These are phyloP conservation scores for Cantharis nigra DNA, from an alignment of 2,888 invertebrate genomes.

Conservation along the genomic window DNA sequence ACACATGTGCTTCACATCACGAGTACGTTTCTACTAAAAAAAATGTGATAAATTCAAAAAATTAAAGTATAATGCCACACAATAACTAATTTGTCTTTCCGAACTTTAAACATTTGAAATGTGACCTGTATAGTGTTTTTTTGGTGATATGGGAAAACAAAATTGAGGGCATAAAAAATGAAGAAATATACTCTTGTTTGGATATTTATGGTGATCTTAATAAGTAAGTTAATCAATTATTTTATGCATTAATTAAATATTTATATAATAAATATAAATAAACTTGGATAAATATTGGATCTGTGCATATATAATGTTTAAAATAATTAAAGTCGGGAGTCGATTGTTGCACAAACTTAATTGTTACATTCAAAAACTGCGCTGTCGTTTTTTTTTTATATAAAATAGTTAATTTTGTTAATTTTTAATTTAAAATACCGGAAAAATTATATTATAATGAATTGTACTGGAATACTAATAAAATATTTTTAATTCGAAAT, in stretches of 20 bases:
- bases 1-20: conserved; percentile 30
- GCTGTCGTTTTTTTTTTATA: not conserved
- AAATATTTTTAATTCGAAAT: not conserved
- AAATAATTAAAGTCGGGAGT: not conserved
- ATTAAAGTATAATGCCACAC: conserved; percentile 5
- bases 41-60: conserved; percentile 24
- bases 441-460: not conserved
- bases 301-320: not conserved
- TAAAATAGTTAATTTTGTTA: not conserved
- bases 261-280: not conserved
- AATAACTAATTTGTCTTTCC: not conserved
- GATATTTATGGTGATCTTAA: conserved; percentile 26
- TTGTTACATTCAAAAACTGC: too few species aligned
- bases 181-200: conserved; percentile 26
- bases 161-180: conserved; percentile 32
- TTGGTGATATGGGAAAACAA: conserved; percentile 25
- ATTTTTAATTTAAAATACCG: not conserved
- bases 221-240: conserved; percentile 12
- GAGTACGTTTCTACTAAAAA: conserved; percentile 22
- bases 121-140: conserved; percentile 24
- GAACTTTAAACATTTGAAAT: conserved; percentile 16
- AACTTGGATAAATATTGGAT: not conserved
- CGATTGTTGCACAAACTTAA: not conserved
- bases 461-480: not conserved
- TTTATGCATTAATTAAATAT: not conserved